Base-by-base conservation (phyloP, 2,888 invertebrate genomes). In the Actias luna region DNA sequence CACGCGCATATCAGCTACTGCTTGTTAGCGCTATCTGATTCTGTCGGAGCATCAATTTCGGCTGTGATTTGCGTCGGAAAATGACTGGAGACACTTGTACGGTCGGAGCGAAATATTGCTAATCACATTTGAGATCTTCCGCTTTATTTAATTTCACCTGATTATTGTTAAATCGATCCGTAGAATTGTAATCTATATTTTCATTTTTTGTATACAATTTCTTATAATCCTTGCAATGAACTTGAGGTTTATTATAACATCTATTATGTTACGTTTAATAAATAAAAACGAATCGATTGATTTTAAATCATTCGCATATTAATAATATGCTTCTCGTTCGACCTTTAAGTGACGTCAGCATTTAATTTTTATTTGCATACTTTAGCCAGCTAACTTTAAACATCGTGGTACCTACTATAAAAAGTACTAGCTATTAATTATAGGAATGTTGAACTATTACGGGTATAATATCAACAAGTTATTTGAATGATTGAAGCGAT, bases 21-120 rank as follows among this genome's bases (percentile, higher is more conserved):
- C 87, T 88, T 87, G 88, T 88, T 88, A 88, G 85, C 71, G 71
- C 63, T 86, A 87, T 88, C 87, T 71, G 87, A 86, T 86, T 82
- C 71, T 79, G 71, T 71, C 52, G 73, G 82, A 80, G 83, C 85
- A 87, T 87, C 87, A 87, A 85, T 85, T 85, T 80, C 72, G 81
- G 79, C 78, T 79, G 78, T 79, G 83, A 84, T 85, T 82, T 76
- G 82, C 79, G 71, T 76, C 70, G 74, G 78, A 81, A 80, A 79
- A 76, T 71, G 64, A 63, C 63, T n/a, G 52, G 57, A 16, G 61
- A 42, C 55, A 52, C 36, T 10, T 35, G 72, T 75, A 72, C 70
- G 68, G 69, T 69, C 65, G 60, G 52, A 29, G 42, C 55, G 52
- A 29, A 27, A 14, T 50, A 46, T 25, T 31, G n/a, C 50, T 25